These are phyloP conservation scores for Penaeus indicus DNA, from an alignment of 1,140 invertebrate species.

Conservation along the genomic window DNA sequence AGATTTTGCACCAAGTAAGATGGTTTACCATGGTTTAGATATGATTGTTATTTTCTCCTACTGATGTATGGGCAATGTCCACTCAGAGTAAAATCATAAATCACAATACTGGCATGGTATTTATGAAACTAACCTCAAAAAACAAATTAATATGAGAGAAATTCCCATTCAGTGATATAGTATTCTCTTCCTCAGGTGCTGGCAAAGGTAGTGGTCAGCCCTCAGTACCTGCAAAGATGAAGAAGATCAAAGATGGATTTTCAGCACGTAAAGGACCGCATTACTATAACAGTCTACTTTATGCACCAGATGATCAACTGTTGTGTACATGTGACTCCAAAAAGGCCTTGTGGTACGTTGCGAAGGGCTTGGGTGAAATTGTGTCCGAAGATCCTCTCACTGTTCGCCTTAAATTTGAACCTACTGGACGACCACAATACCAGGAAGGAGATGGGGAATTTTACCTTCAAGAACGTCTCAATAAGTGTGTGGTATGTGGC, in stretches of 20 bases:
- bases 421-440: slow-evolving; percentile 80
- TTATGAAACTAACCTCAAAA: too few relatives aligned
- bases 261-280: slow-evolving; percentile 77
- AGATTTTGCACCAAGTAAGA: too few relatives aligned
- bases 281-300: slow-evolving; percentile 84
- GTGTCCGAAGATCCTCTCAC: slow-evolving; percentile 79
- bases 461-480: slow-evolving; percentile 75
- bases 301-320: slow-evolving; percentile 84
- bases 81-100: too few relatives aligned
- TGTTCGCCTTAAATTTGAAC: slow-evolving; percentile 84
- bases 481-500: slow-evolving; percentile 88
- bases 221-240: not conserved
- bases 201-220: not conserved
- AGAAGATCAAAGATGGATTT: not conserved
- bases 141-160: too few relatives aligned
- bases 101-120: too few relatives aligned
- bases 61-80: too few relatives aligned
- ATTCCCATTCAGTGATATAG: too few relatives aligned
- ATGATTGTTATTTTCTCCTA: too few relatives aligned
- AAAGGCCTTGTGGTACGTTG: slow-evolving; percentile 82
- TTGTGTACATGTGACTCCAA: slow-evolving; percentile 84
- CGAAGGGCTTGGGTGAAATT: slow-evolving; percentile 77
- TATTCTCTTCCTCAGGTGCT: too few relatives aligned
- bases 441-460: slow-evolving; percentile 74
- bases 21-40: too few relatives aligned